Evolutionary conservation across 2,113 vertebrate genomes (phyloP).

Genomic region (Glaucidium brasilianum): DNA sequence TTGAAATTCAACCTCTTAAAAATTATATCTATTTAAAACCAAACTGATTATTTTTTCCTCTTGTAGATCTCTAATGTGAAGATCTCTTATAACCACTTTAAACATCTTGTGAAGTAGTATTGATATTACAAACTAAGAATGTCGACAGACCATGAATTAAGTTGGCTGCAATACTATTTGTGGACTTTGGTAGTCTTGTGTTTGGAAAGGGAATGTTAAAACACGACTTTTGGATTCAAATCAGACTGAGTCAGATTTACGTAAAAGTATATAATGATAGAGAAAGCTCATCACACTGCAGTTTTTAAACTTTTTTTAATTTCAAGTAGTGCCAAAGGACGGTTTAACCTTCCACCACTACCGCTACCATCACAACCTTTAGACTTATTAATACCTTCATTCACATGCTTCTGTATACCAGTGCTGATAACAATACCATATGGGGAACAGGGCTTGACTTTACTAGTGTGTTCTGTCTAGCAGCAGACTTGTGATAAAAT

Average conservation of each 20-base stretch:
- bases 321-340: conserved; percentile 62
- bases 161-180: neutral
- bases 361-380: conserved; percentile 72
- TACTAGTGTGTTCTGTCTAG: neutral
- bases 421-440: conserved; percentile 76
- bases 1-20: neutral
- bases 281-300: neutral
- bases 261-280: conserved; percentile 1
- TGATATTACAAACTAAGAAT: neutral
- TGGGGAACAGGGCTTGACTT: conserved; percentile 40
- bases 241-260: neutral
- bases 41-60: neutral
- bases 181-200: conserved; percentile 38
- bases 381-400: conserved; percentile 54
- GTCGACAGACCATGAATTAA: conserved; percentile 34
- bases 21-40: neutral
- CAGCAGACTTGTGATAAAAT: neutral
- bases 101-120: conserved; percentile 15
- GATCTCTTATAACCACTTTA: conserved; percentile 3
- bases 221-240: neutral
- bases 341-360: conserved; percentile 82
- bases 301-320: neutral
- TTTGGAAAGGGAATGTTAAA: conserved; percentile 9
- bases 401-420: conserved; percentile 62
- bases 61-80: neutral